A percentile compares a stretch with the other conserved stretches of the same genome.
These are phyloP conservation scores for Tragelaphus buxtoni DNA, from an alignment of 2,113 vertebrate genomes.

Conservation along the genomic window DNA sequence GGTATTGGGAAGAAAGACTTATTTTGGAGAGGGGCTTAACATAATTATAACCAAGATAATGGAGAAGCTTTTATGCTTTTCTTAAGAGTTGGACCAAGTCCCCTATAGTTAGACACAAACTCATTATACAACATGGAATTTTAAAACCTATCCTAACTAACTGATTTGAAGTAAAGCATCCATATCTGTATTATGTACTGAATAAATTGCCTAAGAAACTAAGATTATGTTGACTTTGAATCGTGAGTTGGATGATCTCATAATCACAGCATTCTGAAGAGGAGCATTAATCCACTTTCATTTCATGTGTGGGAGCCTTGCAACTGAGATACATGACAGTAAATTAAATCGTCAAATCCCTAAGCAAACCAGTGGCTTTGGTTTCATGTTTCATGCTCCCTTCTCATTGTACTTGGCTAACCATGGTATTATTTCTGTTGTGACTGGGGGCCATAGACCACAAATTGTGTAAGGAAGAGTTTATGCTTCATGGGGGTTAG, in stretches of 20 bases:
- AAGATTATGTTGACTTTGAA: not conserved
- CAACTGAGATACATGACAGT: not conserved
- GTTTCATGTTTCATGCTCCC: not conserved
- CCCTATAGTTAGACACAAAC: constrained; percentile 27
- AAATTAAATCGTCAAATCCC: not conserved
- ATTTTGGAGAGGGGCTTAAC: constrained; percentile 28
- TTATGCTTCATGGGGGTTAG: not conserved
- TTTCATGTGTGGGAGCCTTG: not conserved
- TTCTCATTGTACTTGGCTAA: not conserved
- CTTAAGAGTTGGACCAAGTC: not conserved
- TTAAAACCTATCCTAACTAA: not conserved
- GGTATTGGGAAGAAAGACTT: not conserved
- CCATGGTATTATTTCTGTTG: not conserved
- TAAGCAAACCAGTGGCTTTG: not conserved
- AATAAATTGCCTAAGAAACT: not conserved
- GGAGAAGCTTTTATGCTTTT: not conserved
- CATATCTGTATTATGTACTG: not conserved
- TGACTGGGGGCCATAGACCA: not conserved
- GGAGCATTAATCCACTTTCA: not conserved
- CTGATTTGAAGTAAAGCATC: not conserved
- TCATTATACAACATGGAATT: not conserved
- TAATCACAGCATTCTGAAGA: not conserved
- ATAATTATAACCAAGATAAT: constrained; percentile 28
- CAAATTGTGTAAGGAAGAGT: not conserved
- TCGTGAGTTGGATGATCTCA: not conserved